These are phyloP conservation scores for Andricus quercusramuli DNA, from an alignment of 2,888 invertebrate species.

Conservation along the genomic window DNA sequence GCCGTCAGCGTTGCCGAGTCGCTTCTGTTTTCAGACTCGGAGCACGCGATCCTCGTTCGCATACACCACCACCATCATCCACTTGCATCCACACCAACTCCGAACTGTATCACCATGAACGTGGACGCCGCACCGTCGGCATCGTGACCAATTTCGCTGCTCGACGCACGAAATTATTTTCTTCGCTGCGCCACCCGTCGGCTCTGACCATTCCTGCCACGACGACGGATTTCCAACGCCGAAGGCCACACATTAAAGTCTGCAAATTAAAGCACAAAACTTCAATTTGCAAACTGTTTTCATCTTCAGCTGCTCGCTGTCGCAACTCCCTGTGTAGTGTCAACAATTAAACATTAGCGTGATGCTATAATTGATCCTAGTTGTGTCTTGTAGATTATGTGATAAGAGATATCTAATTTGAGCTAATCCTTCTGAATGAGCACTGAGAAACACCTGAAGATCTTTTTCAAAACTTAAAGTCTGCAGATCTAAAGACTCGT, in stretches of 20 bases:
- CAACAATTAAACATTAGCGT: background rate
- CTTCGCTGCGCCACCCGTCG: slow-evolving; percentile 41
- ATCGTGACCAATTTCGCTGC: slow-evolving; percentile 53
- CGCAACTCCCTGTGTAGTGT: background rate
- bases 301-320: slow-evolving; percentile 17
- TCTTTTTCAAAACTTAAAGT: too few species aligned
- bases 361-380: background rate
- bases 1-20: slow-evolving; percentile 68
- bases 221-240: slow-evolving; percentile 46
- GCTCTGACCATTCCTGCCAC: slow-evolving; percentile 4
- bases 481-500: too few species aligned
- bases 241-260: slow-evolving; percentile 33
- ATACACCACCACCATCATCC: slow-evolving; percentile 51
- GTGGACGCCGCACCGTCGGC: slow-evolving; percentile 44
- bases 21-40: slow-evolving; percentile 73
- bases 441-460: background rate
- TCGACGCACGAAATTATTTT: slow-evolving; percentile 50
- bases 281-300: slow-evolving; percentile 30
- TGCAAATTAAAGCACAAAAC: slow-evolving; percentile 36
- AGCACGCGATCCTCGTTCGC: slow-evolving; percentile 71
- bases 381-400: background rate
- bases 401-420: background rate
- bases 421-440: background rate
- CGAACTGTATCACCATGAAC: slow-evolving; percentile 47
- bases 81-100: slow-evolving; percentile 46